Evolutionary conservation across 2,888 invertebrate species (phyloP).

Genomic region (Terebella lapidaria): DNA sequence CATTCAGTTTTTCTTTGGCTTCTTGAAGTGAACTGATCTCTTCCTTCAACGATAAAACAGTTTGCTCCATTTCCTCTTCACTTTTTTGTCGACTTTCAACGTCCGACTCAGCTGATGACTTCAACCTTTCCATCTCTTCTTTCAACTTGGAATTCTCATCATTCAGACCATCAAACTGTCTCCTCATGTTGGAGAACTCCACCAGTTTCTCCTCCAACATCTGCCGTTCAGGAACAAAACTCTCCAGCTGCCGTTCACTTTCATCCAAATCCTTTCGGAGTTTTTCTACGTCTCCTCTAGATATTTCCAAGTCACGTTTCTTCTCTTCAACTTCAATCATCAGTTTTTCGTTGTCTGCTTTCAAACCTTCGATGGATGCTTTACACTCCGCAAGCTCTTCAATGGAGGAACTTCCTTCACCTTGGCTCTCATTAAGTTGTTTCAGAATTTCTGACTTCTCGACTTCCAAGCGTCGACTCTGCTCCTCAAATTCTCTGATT

Average conservation of each 20-base stretch:
- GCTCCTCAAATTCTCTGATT: background rate
- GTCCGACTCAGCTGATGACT: background rate
- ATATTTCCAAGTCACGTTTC: conserved; percentile 16
- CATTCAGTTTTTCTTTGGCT: background rate
- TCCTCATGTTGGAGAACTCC: conserved; percentile 7
- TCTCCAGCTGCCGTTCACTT: conserved; percentile 15
- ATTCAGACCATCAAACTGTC: conserved; percentile 6
- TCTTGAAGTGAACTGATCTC: too few relatives aligned
- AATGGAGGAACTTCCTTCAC: background rate
- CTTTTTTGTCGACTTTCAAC: background rate
- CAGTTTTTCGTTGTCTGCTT: background rate
- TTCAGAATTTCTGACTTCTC: background rate
- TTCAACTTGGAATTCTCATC: background rate
- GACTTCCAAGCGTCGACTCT: background rate
- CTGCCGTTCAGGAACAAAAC: conserved; percentile 20
- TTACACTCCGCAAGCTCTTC: background rate
- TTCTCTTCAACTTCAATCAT: conserved; percentile 5
- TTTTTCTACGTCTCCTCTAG: conserved; percentile 7
- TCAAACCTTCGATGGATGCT: background rate
- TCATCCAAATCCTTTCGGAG: conserved; percentile 9
- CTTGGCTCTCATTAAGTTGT: background rate
- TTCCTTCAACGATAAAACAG: too few relatives aligned
- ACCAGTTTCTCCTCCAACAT: conserved; percentile 18
- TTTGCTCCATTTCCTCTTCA: conserved; percentile 5
- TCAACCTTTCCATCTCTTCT: conserved; percentile 1